phyloP scores from a whole-genome alignment of 37 sponge, comb jelly and placozoan genomes.

The Ianthella basta region DNA sequence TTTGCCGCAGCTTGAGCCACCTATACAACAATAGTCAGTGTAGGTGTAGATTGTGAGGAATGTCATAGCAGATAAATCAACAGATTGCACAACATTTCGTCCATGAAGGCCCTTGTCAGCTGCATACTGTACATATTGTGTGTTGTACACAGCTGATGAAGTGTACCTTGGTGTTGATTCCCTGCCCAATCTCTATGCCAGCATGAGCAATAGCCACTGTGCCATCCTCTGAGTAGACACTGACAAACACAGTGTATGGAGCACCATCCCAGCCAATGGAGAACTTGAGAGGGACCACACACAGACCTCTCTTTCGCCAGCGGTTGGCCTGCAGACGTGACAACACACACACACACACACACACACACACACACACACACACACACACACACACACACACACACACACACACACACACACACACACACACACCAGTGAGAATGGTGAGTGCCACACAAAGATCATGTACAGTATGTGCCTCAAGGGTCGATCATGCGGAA shows the following conservation, averaged over 20 bases:
- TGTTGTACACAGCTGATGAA: neutral
- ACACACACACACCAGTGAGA: neutral
- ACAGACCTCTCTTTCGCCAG: constrained; percentile 71
- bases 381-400: neutral
- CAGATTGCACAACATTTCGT: too few relatives aligned
- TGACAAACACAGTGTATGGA: constrained; percentile 64
- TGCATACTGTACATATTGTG: neutral
- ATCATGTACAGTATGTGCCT: too few relatives aligned
- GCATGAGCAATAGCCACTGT: constrained; percentile 73
- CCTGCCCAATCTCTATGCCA: constrained; percentile 85
- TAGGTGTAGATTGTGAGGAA: too few relatives aligned
- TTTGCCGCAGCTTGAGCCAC: constrained; percentile 78
- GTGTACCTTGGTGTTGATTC: constrained; percentile 75
- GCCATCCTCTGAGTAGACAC: constrained; percentile 75
- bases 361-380: neutral
- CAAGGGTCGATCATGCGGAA: too few relatives aligned
- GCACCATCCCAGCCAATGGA: constrained; percentile 32
- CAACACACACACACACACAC: neutral
- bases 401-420: neutral
- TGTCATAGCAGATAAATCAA: too few relatives aligned
- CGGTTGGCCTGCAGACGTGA: constrained; percentile 60
- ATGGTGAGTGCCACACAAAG: neutral
- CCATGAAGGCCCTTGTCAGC: too few relatives aligned
- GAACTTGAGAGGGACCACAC: constrained; percentile 61
- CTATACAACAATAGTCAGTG: too few relatives aligned